Evolutionary conservation across 1,140 invertebrate genomes (phyloP), one percentile per base, ranked within the genome.

Genomic region (Nymphalis io): DNA sequence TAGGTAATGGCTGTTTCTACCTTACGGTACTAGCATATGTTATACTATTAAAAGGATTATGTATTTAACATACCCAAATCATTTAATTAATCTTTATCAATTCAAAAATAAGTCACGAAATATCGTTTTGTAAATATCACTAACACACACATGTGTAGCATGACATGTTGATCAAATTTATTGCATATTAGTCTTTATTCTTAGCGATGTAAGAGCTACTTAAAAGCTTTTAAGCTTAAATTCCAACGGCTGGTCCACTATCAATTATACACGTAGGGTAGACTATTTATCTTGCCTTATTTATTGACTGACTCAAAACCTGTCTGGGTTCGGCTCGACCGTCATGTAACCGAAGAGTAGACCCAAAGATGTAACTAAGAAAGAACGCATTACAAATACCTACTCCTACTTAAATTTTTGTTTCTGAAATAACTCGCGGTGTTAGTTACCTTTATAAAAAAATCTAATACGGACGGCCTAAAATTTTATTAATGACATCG

Each of bases 271-370:
- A 69, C 79, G 81, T 80, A 81, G 82, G 83, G 84, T 83, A 84
- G 78, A 75, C 81, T 81, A 91, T 91, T 89, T 91, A 91, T 91
- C 89, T 89, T 89, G 70, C 76, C 85, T 89, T 91, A 89, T 91
- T 91, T 91, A 91, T 89, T 86, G 75, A 70, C 83, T 84, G 82
- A 84, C 84, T 87, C 79, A 59, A 76, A 91, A 89, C 89, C 86
- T 80, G 87, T 89, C 78, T 72, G 76, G 67, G 68, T 73, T 77
- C 79, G 74, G 75, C 70, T 69, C 71, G 65, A 48, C 70, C 55
- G 61, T 72, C 68, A 79, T 72, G 58, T 75, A 68, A 21, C 55
- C 42, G 38, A 62, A 55, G 51, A 62, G 70, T 67, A 67, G 64
- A 23, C 27, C 60, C 63, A 33, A 58, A 51, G 60, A 44, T 58